Base-by-base conservation (phyloP, 2,797 vertebrate genomes). In the Selene dorsalis region DNA sequence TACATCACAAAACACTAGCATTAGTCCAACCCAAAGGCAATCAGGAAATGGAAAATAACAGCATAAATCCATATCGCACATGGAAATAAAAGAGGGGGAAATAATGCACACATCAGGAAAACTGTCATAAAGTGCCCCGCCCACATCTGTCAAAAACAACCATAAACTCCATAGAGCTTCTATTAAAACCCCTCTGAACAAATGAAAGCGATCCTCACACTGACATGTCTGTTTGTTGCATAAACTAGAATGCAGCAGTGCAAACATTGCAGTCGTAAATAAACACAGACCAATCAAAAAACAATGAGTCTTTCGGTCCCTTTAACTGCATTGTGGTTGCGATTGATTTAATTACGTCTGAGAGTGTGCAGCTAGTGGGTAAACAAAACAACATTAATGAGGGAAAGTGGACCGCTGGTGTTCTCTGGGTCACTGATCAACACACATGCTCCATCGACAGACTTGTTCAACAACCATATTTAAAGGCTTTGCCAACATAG, bases 381-480 rank as follows among this genome's bases (percentile, higher is more conserved):
- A 41, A 59, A 76, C 69, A 41, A 32, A 35, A 69, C 41, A 57
- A 16, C 52, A 28, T 32, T 41, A 52, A 73, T 45, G 41, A 56
- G 20, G 11, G 11, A 58, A 59, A 59, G 41, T 20, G 0, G 22
- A 38, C 16, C 12, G 1, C 26, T 7, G n/a, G 11, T 61, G 45
- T 61, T 64, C 64, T 65, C 30, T 2, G 0, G 55, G 56, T 68
- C 53, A 67, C 58, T 62, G 30, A 74, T 78, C 9, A 48, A 48
- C 60, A 30, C 43, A n/a, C 22, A 32, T 26, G 22, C 70, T 32
- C 63, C 41, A 69, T 45, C 22, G 4, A 47, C 63, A 59, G 13
- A 64, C 30, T 74, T 59, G 61, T 79, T 76, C 52, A 60, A 47
- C 62, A 71, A 32, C 38, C 38, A 24, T 14, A 48, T 69, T 71